Evolutionary conservation across 2,797 vertebrate genomes (phyloP), one percentile per base, ranked within the genome.

Genomic region (Salmo trutta): DNA sequence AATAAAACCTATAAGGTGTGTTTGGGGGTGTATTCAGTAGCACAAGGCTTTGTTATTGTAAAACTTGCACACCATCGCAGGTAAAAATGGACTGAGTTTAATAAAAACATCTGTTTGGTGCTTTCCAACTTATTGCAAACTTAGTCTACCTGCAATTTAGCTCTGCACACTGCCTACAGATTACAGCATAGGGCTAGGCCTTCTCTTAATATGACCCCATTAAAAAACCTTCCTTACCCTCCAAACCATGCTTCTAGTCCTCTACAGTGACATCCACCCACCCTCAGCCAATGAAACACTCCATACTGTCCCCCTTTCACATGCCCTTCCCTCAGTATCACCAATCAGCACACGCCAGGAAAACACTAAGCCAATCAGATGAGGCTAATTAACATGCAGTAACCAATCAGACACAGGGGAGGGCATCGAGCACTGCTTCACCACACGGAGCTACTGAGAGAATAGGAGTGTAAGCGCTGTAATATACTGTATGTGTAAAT

Each of bases 401-500:
- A 54, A 29, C 51, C 33, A 83, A 74, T 86, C 81, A 87, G 86
- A 85, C 89, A 91, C 84, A 71, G 14, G 82, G 83, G 83, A 86
- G 86, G 84, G 82, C 83, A 82, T 51, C 77, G 77, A 90, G 88
- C 92, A 92, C 92, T 92, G 91, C 89, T 88, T 16, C 5, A n/a
- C 52, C 12, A 3, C 54, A 91, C 89, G 86, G 83, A 93, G 92
- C 94, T 95, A 95, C 94, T 94, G 94, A 94, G 82, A 91, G 86
- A 73, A n/a, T 10, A 59, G 73, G 79, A 83, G 89, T 86, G 90
- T 8, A 21, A 21, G 21, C 78, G 90, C 92, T 94, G 94, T 94
- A 94, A 90, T 88, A 94, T 94, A 95, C 80, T 92, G 90, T 91
- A 86, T 89, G 78, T 95, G 94, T 94, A 94, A 94, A 95, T 93